phyloP scores from a whole-genome alignment of 2,113 vertebrate genomes.

The Arothron firmamentum region DNA sequence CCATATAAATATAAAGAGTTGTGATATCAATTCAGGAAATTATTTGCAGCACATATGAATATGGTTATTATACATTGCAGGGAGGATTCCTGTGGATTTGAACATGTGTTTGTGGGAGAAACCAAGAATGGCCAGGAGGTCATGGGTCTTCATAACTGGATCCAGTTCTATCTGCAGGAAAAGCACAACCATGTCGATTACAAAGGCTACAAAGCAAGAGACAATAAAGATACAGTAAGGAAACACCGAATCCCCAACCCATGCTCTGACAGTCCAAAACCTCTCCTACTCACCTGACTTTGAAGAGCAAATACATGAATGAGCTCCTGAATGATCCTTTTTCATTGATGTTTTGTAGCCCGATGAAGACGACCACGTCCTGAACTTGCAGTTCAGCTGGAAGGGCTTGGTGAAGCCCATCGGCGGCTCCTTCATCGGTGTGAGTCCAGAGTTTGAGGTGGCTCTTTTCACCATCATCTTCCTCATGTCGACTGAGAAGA shows the following conservation, averaged over 20 bases:
- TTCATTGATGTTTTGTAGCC: constrained; percentile 64
- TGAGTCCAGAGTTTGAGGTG: constrained; percentile 83
- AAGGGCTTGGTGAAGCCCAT: constrained; percentile 79
- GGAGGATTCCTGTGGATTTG: constrained; percentile 84
- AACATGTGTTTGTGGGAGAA: constrained; percentile 88
- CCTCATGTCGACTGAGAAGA: constrained; percentile 74
- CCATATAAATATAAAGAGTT: not conserved
- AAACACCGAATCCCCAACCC: not conserved
- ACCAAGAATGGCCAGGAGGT: constrained; percentile 74
- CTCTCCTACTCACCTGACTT: too few relatives aligned
- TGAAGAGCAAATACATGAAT: not conserved
- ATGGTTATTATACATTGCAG: constrained; percentile 50
- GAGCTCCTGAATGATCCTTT: not conserved
- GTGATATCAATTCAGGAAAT: not conserved
- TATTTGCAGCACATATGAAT: not conserved
- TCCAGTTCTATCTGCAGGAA: constrained; percentile 87
- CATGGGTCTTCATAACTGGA: constrained; percentile 86
- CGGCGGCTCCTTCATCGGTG: constrained; percentile 80
- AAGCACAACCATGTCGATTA: constrained; percentile 79
- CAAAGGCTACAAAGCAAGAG: constrained; percentile 78
- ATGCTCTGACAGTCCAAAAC: too few relatives aligned
- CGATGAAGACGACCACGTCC: constrained; percentile 80
- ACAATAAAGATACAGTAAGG: constrained; percentile 75
- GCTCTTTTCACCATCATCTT: constrained; percentile 83
- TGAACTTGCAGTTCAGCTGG: constrained; percentile 88